Conservation (phyloP, 2,113 vertebrate species). For the Phaetusa simplex region DNA sequence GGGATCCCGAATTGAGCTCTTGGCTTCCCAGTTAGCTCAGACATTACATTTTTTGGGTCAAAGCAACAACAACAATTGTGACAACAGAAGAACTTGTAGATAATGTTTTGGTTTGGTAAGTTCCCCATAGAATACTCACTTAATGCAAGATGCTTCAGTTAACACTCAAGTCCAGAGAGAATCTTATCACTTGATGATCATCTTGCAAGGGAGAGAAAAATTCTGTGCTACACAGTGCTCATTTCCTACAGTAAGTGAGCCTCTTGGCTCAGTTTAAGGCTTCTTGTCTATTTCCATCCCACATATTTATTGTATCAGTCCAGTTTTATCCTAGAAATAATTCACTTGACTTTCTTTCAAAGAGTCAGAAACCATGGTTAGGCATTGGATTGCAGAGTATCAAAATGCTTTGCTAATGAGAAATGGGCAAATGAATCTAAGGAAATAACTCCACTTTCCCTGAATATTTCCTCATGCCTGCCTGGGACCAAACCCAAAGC, state of each 20-base stretch:
- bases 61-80: neutral
- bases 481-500: conserved; percentile 40
- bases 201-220: neutral
- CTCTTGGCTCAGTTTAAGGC: conserved; percentile 15
- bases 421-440: conserved; percentile 45
- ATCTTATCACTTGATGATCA: neutral
- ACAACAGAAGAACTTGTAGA: neutral
- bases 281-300: conserved; percentile 10
- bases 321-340: conserved; percentile 35
- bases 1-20: neutral
- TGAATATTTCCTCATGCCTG: conserved; percentile 52
- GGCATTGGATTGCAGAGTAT: neutral
- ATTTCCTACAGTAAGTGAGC: neutral
- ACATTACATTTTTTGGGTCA: neutral
- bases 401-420: conserved; percentile 33
- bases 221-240: neutral
- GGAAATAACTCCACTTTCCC: conserved; percentile 25
- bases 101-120: neutral
- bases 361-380: neutral
- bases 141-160: neutral
- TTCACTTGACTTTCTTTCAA: conserved; percentile 1
- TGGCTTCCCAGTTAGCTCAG: neutral
- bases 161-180: conserved; percentile 17
- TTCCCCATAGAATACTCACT: neutral
- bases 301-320: conserved; percentile 28